Base-by-base conservation (phyloP, 2,888 invertebrate species). In the Pseudeuparius sepicola region DNA sequence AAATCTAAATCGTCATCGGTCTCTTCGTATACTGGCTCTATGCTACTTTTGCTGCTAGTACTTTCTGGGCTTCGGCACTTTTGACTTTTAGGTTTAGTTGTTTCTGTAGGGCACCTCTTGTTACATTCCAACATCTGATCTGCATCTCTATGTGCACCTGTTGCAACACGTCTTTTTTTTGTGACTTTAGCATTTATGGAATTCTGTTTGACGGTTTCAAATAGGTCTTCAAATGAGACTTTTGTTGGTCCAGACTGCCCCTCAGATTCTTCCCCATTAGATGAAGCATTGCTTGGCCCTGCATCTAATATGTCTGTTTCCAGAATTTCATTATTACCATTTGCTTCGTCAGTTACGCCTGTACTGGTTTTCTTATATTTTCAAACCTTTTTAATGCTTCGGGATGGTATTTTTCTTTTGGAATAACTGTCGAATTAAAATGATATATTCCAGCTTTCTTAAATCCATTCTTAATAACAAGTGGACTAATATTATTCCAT, bases 211-310 rank as follows among this genome's bases (percentile, higher is more conserved):
- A 36, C 32, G 13, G 36, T 36, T 34, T 34, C 2, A 26, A 37
- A 30, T 6, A 35, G 37, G 29, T 37, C 37, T 13, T 37, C 37
- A 34, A 37, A 37, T 37, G 37, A 37, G n/a, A 34, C 18, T 34
- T 37, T 37, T 14, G 14, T 18, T 26, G 34, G 34, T 20, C 27
- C 33, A 34, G 34, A 14, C 10, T 33, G 20, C 14, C 7, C 29
- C 24, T 37, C 37, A 15, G 5, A 13, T 20, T 23, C 14, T 18
- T 37, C 31, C 12, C 12, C 30, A 13, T 20, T 16, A 28, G 27
- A 7, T 37, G 37, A 36, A 10, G 14, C 26, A 33, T 17, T 34
- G 20, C 37, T 37, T 37, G 34, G 34, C 14, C 28, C 37, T 28
- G 33, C 27, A n/a, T 37, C 14, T 11, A 26, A 16, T 25, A 13